Percentiles rank a stretch among this genome's conserved stretches.
Conservation (phyloP, 2,797 vertebrate species). For the Euthynnus affinis region DNA sequence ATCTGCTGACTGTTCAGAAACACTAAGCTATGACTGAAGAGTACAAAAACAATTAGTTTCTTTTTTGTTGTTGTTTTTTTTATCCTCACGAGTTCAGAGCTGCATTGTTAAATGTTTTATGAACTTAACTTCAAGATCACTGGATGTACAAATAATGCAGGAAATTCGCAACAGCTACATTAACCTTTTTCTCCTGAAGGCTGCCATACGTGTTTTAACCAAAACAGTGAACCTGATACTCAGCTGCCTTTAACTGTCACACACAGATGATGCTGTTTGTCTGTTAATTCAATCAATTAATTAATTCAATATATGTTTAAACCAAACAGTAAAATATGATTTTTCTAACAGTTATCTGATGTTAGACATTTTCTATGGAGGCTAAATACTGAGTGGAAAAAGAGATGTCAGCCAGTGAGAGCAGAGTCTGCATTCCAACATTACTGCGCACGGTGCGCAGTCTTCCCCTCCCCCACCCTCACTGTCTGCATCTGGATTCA, state of each 20-base stretch:
- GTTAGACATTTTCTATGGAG: constrained; percentile 4
- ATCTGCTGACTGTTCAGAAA: constrained; percentile 30
- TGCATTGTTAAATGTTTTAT: constrained; percentile 26
- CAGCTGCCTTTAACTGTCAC: constrained; percentile 19
- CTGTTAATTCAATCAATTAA: not conserved
- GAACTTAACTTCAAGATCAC: constrained; percentile 4
- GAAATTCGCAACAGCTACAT: not conserved
- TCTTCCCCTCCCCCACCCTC: constrained; percentile 69
- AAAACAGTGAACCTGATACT: constrained; percentile 34
- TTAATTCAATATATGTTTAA: not conserved
- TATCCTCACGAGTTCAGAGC: not conserved
- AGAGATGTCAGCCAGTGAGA: constrained; percentile 56
- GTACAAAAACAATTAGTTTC: not conserved
- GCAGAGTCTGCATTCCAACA: constrained; percentile 73
- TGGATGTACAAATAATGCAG: not conserved
- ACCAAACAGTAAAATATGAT: constrained; percentile 15
- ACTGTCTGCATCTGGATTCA: constrained; percentile 77
- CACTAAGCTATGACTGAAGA: constrained; percentile 6
- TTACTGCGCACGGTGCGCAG: constrained; percentile 69
- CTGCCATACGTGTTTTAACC: constrained; percentile 16
- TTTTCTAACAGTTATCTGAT: not conserved
- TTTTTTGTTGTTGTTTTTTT: no score
- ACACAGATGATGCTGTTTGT: constrained; percentile 4
- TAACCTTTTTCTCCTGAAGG: constrained; percentile 16
- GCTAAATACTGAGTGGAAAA: constrained; percentile 38